Percentiles rank a stretch among this genome's conserved stretches.
phyloP scores from a whole-genome alignment of 2,113 vertebrate species.

The Vanacampus margaritifer region DNA sequence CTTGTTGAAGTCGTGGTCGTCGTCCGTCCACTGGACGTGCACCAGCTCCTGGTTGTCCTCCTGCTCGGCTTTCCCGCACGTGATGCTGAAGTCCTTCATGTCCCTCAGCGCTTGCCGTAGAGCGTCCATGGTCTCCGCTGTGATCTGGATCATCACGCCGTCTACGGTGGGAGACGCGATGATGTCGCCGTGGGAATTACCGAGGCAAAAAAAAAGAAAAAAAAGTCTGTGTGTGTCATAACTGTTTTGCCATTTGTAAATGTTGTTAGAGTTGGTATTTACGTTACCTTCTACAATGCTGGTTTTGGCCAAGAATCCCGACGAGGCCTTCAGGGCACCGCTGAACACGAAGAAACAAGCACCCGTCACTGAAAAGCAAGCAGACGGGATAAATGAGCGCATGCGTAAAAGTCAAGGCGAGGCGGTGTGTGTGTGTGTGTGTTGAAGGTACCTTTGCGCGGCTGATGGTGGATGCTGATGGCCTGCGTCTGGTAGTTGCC shows the following conservation, averaged over 20 bases:
- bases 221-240: no score
- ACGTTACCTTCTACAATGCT: constrained; percentile 97
- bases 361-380: constrained; percentile 84
- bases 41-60: constrained; percentile 93
- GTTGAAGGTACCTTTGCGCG: constrained; percentile 81
- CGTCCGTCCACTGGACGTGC: constrained; percentile 93
- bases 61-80: constrained; percentile 87
- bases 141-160: constrained; percentile 98
- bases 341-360: constrained; percentile 99
- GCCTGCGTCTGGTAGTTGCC: constrained; percentile 99
- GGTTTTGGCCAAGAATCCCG: constrained; percentile 94
- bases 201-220: no score
- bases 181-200: no score
- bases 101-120: constrained; percentile 90
- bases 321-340: constrained; percentile 93
- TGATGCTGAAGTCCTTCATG: constrained; percentile 96
- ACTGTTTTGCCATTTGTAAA: no score
- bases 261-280: no score
- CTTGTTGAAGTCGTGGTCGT: constrained; percentile 92
- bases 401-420: not conserved
- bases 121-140: constrained; percentile 93
- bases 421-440: not conserved
- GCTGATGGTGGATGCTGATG: constrained; percentile 98
- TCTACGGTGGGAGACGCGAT: constrained; percentile 64
- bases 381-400: constrained; percentile 31